Evolutionary conservation across 2,797 vertebrate genomes (phyloP).

Genomic region (Enteromius anoplus): DNA sequence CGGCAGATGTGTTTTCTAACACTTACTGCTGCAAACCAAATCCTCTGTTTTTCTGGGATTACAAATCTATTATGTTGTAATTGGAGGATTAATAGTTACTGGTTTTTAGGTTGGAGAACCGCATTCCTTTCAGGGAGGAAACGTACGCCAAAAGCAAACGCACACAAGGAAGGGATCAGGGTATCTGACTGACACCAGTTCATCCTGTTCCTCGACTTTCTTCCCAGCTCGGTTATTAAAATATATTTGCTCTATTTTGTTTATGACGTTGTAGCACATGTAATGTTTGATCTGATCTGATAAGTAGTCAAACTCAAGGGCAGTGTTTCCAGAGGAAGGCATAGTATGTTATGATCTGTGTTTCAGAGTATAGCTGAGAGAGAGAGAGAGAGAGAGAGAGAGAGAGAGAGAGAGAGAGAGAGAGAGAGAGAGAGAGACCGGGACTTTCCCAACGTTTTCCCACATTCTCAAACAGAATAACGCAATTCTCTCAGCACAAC

Average conservation of each 20-base stretch:
- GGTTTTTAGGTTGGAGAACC: slow-evolving; percentile 38
- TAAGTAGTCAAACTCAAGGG: slow-evolving; percentile 19
- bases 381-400: not conserved
- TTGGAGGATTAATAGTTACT: slow-evolving; percentile 49
- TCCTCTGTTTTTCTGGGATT: slow-evolving; percentile 53
- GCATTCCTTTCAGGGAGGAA: slow-evolving; percentile 30
- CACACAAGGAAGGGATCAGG: slow-evolving; percentile 16
- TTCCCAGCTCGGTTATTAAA: slow-evolving; percentile 26
- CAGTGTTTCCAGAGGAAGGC: slow-evolving; percentile 37
- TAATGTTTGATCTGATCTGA: slow-evolving; percentile 18
- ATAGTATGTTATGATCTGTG: slow-evolving; percentile 9
- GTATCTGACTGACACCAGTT: slow-evolving; percentile 20
- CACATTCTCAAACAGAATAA: slow-evolving; percentile 35
- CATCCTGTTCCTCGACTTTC: slow-evolving; percentile 20
- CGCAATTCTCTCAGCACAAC: slow-evolving; percentile 22
- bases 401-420: not conserved
- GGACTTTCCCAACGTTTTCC: slow-evolving; percentile 42
- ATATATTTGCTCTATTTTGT: slow-evolving; percentile 21
- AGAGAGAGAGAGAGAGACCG: not conserved
- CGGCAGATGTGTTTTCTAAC: slow-evolving; percentile 52
- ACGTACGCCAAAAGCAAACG: not conserved
- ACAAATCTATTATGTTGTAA: slow-evolving; percentile 58
- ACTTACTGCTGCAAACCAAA: slow-evolving; percentile 50
- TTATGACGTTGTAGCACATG: not conserved
- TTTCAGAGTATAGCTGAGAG: not conserved